Percentiles rank a stretch among this genome's conserved stretches.
phyloP scores from a whole-genome alignment of 2,797 vertebrate genomes.

The Etheostoma nigrum region DNA sequence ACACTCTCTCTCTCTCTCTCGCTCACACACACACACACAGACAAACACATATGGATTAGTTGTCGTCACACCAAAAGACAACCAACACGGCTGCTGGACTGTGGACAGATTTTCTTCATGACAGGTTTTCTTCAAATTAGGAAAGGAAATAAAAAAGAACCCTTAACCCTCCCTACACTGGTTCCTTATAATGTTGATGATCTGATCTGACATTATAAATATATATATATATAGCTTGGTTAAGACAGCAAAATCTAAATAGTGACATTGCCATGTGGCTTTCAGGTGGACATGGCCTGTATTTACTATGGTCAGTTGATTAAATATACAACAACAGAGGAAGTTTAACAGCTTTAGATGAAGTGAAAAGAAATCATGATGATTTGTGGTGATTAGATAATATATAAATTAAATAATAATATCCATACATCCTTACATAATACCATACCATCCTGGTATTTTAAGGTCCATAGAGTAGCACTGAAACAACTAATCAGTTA shows the following conservation, averaged over 20 bases:
- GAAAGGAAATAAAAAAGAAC: constrained; percentile 41
- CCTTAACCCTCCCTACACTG: constrained; percentile 4
- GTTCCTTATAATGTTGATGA: neutral
- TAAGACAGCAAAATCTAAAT: constrained; percentile 6
- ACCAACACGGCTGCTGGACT: constrained; percentile 37
- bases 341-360: neutral
- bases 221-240: neutral
- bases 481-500: neutral
- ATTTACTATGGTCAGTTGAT: neutral
- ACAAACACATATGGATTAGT: constrained; percentile 54
- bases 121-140: constrained; percentile 36
- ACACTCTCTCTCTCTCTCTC: neutral
- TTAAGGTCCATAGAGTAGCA: neutral
- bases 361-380: neutral
- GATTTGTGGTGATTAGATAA: neutral
- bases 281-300: neutral
- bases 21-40: neutral
- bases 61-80: constrained; percentile 65
- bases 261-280: constrained; percentile 9
- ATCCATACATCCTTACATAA: neutral
- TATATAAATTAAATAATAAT: constrained; percentile 1
- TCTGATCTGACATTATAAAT: neutral
- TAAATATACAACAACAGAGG: neutral
- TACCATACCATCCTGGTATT: neutral
- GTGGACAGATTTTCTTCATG: constrained; percentile 56